Base-by-base conservation (phyloP, 2,888 invertebrate genomes). In the Cryptosula pallasiana region DNA sequence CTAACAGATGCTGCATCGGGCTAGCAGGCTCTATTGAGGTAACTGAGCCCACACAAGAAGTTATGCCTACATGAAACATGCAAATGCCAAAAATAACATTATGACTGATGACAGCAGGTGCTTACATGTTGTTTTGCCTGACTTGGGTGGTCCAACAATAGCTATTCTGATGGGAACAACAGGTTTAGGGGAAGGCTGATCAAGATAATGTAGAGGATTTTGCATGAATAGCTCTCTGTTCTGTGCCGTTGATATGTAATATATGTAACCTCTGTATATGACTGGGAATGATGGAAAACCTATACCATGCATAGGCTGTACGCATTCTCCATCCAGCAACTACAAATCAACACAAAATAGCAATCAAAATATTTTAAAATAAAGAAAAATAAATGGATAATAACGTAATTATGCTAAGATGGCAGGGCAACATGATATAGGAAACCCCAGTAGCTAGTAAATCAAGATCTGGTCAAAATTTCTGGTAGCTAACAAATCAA, bases 141-240 rank as follows among this genome's bases (percentile, higher is more conserved):
- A 81, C 73, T 85, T 85, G 23, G 85, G 85, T 69, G 85, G 84
- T 5, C 85, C 85, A 71, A 84, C 75, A 36, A 85, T 80, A n/a
- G 83, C 81, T 71, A 84, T 76, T 35, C 79, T 78, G 57, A 84
- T 79, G 23, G 85, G 85, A 1, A 85, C 83, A 1, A 83, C 81
- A 32, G 83, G 81, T 76, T 81, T 83, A 3, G 84, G 83, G 35
- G 81, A 78, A 1, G 80, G 77, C 73, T 81, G 82, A 35, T 77
- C 78, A 20, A 84, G 77, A 75, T 80, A 84, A 13, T 78, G 77
- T 74, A 82, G 73, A 1, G 85, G 84, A 73, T 85, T 80, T 69
- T 78, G 77, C 54, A 77, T 76, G 76, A 85, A 85, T 71, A 77
- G 75, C 23, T 82, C 81, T 29, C 83, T 74, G 54, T 79, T 79